Percentiles rank a stretch among this genome's conserved stretches.
Evolutionary conservation across 2,113 vertebrate species (phyloP).

Genomic region (Prunella himalayana): DNA sequence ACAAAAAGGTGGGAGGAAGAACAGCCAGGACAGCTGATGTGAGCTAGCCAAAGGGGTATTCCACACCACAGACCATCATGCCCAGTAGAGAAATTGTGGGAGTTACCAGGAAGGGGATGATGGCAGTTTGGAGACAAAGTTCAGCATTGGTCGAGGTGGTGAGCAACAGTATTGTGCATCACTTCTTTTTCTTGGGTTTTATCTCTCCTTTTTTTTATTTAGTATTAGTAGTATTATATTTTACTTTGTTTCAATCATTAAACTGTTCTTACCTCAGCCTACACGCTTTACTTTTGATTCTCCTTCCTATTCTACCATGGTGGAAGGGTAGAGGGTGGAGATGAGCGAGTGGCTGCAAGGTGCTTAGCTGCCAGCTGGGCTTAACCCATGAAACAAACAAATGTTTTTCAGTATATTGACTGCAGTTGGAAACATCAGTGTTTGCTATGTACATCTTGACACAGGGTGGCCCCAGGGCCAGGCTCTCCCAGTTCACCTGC

Average conservation of each 20-base stretch:
- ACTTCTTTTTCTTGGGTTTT: background rate
- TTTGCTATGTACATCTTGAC: background rate
- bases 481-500: background rate
- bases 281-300: background rate
- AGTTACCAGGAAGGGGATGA: background rate
- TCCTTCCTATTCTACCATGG: background rate
- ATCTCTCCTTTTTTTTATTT: background rate
- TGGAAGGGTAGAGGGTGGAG: background rate
- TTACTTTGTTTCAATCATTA: background rate
- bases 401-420: background rate
- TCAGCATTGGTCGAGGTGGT: background rate
- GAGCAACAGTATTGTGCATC: background rate
- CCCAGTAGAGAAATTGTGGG: background rate
- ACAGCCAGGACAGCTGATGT: background rate
- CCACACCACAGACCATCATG: background rate
- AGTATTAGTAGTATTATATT: background rate
- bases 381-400: background rate
- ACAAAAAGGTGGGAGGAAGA: background rate
- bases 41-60: background rate
- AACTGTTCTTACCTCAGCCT: background rate
- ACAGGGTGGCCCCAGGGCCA: background rate
- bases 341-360: background rate
- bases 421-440: background rate
- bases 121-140: background rate
- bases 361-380: background rate